These are phyloP conservation scores for Tyrannus savana DNA, from an alignment of 2,113 vertebrate genomes.

Conservation along the genomic window DNA sequence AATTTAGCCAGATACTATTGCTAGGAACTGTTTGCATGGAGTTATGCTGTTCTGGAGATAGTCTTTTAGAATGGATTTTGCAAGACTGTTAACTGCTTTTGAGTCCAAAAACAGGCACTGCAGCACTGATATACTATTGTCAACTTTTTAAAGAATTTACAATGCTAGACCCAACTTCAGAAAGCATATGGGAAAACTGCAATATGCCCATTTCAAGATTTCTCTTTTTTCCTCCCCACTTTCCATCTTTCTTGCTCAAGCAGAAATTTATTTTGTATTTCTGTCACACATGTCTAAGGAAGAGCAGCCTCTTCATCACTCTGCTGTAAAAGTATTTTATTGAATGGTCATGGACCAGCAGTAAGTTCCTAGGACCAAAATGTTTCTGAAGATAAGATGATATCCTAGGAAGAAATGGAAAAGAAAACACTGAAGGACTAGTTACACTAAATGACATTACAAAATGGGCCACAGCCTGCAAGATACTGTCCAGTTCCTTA, in stretches of 20 bases:
- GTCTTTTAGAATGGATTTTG: neutral
- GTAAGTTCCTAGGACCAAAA: neutral
- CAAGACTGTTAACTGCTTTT: neutral
- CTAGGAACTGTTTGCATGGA: neutral
- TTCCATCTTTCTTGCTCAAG: neutral
- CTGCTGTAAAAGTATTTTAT: neutral
- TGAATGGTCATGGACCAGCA: neutral
- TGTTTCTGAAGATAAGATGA: neutral
- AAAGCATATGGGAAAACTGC: neutral
- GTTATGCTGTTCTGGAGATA: neutral
- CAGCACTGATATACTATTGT: neutral
- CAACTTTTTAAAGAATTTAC: neutral
- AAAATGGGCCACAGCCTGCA: neutral
- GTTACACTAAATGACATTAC: neutral
- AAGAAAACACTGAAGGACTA: neutral
- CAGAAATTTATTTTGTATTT: neutral
- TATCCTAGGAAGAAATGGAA: neutral
- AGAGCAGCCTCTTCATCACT: neutral
- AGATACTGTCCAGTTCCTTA: neutral
- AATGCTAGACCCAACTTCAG: neutral
- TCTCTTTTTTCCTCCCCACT: rapidly evolving
- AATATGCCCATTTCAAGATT: neutral
- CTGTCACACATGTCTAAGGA: neutral
- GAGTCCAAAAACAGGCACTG: neutral
- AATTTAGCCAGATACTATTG: neutral